Evolutionary conservation across 1,140 invertebrate species (phyloP), one percentile per base, ranked within the genome.

Genomic region (Globodera ellingtonae): DNA sequence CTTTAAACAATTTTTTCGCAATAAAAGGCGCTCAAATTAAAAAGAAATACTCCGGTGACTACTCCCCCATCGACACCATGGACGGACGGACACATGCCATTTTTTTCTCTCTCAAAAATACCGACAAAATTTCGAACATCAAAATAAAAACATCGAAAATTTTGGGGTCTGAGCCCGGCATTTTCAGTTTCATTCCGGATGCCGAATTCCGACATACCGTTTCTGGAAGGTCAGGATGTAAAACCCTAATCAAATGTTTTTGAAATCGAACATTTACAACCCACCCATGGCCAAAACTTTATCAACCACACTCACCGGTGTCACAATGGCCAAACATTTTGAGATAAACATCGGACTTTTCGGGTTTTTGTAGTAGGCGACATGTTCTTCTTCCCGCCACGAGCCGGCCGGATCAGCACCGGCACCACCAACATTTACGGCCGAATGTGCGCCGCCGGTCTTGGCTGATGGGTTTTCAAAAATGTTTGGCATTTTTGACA

Each of bases 231-330:
- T 35, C 35, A 35, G 35, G 35, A 2, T 35, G 35, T 35, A 2
- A 35, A 35, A 35, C 1, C 35, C 35, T 35, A 35, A 35, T 35
- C 35, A 35, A 35, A 35, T 35, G 35, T 35, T 35, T 1, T 35
- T 35, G 3, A 35, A 35, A 35, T 35, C 35, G 35, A 35, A 35
- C 1, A 35, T 35, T 35, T 35, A 0, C 4, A 0, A 6, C 44
- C 15, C 35, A 71, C 21, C 48, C 0, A n/a, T 71, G 15, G 93
- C 56, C 44, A 67, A 52, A 81, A 81, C 90, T 90, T 91, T 44
- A 48, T 21, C n/a, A 44, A 50, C 24, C 48, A 50, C n/a, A 79
- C 46, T 44, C 59, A 56, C 72, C 67, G 70, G 79, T 84, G 74
- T 75, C 71, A 13, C 80, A 76, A 70, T 75, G 75, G 62, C 79